Evolutionary conservation across 2,888 invertebrate genomes (phyloP).

Genomic region (Heliconius hortense): DNA sequence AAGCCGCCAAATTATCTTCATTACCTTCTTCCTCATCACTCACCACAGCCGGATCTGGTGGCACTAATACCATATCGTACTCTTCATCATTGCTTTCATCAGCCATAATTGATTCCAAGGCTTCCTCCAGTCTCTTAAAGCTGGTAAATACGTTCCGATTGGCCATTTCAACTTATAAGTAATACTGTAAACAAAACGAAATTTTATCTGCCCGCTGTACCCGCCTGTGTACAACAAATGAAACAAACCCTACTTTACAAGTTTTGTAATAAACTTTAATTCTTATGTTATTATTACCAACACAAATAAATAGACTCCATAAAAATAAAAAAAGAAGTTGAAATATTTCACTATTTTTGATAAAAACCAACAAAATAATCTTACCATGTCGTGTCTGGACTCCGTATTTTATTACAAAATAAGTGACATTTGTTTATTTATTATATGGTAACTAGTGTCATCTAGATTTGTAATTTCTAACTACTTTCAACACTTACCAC

Average conservation of each 20-base stretch:
- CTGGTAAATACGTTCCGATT: slow-evolving; percentile 40
- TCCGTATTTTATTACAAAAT: slow-evolving; percentile 42
- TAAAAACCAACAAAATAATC: slow-evolving; percentile 42
- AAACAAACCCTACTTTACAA: slow-evolving; percentile 41
- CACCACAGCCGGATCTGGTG: slow-evolving; percentile 40
- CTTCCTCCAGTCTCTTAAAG: slow-evolving; percentile 42
- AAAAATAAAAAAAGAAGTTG: slow-evolving; percentile 43
- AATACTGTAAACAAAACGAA: slow-evolving; percentile 39
- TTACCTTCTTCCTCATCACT: slow-evolving; percentile 45
- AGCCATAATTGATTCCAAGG: slow-evolving; percentile 42
- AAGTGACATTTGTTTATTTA: slow-evolving; percentile 43
- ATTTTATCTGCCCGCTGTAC: slow-evolving; percentile 41
- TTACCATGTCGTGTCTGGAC: slow-evolving; percentile 40
- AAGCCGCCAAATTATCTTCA: slow-evolving; percentile 43
- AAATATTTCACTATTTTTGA: slow-evolving; percentile 41
- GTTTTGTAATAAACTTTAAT: slow-evolving; percentile 42
- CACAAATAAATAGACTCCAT: slow-evolving; percentile 42
- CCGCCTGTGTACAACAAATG: slow-evolving; percentile 40
- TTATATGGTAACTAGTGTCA: slow-evolving; percentile 37
- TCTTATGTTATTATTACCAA: slow-evolving; percentile 42
- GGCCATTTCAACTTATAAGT: slow-evolving; percentile 40
- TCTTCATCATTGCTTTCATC: slow-evolving; percentile 42
- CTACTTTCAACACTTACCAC: slow-evolving; percentile 40
- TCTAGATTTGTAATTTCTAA: slow-evolving; percentile 43
- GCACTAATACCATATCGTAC: slow-evolving; percentile 42